These are phyloP conservation scores for Andrena fulva DNA, from an alignment of 2,888 invertebrate species.

Conservation along the genomic window DNA sequence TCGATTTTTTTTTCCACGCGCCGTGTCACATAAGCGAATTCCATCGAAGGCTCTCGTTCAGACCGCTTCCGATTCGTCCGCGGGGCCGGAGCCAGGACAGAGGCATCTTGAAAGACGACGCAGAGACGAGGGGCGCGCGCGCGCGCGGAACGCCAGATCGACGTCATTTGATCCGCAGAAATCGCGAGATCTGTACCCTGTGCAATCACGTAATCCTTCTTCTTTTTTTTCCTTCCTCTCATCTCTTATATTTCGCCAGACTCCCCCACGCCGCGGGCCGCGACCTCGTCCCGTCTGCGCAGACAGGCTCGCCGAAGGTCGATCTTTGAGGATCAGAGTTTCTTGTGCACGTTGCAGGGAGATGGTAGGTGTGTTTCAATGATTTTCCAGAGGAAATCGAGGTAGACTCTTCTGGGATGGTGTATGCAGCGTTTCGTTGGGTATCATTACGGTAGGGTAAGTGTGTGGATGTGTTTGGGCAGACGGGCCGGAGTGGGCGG, in stretches of 20 bases:
- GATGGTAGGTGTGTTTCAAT: no score
- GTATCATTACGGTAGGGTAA: no score
- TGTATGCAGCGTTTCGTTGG: no score
- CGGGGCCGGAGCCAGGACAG: slow-evolving; percentile 37
- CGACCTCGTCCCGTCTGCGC: neutral
- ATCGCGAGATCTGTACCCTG: slow-evolving; percentile 36
- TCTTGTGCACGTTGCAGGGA: no score
- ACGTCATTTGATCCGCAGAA: slow-evolving; percentile 65
- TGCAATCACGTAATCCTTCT: neutral
- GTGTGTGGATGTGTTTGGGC: no score
- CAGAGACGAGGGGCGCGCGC: slow-evolving; percentile 39
- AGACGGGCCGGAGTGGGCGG: no score
- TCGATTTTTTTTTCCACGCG: slow-evolving; percentile 65
- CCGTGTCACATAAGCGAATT: slow-evolving; percentile 73
- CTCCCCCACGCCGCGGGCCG: neutral
- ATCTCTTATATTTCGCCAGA: neutral
- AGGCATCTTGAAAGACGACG: slow-evolving; percentile 60
- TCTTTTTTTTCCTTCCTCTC: neutral
- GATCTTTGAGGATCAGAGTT: no score
- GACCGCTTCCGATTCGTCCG: slow-evolving; percentile 68
- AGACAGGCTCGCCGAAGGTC: no score
- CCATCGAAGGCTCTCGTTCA: slow-evolving; percentile 54
- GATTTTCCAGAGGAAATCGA: no score
- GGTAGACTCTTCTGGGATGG: no score
- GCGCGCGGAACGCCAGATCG: slow-evolving; percentile 54